Evolutionary conservation across 2,797 vertebrate species (phyloP).

Genomic region (Kryptopterus vitreolus): DNA sequence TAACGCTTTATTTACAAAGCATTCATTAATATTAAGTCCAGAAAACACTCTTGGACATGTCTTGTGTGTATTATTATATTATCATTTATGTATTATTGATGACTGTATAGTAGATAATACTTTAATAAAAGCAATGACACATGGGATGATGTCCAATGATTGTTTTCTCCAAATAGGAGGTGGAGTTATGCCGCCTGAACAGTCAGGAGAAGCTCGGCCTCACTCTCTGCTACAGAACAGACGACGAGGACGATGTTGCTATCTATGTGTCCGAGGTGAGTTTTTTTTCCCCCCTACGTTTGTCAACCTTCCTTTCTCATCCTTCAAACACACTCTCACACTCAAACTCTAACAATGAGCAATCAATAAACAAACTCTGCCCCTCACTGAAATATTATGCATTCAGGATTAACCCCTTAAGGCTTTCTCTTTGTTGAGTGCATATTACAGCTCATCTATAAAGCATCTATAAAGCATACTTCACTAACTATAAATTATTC

Average conservation of each 20-base stretch:
- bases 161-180: conserved; percentile 75
- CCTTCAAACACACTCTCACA: background rate
- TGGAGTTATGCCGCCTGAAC: conserved; percentile 87
- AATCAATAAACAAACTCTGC: background rate
- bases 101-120: background rate
- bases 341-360: background rate
- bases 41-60: background rate
- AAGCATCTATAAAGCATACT: background rate
- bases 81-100: background rate
- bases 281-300: background rate
- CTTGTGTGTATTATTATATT: background rate
- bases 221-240: conserved; percentile 94
- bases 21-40: conserved; percentile 63
- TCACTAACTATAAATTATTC: conserved; percentile 4
- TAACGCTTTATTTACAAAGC: conserved; percentile 69
- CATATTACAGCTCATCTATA: too few relatives aligned
- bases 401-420: background rate
- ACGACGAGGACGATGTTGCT: conserved; percentile 91
- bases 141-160: background rate
- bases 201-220: conserved; percentile 94
- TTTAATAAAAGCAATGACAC: background rate
- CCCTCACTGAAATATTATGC: background rate
- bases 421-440: too few relatives aligned
- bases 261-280: conserved; percentile 97
- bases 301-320: background rate